A percentile compares a stretch with the other conserved stretches of the same genome.
Evolutionary conservation across 37 sponge, comb jelly and placozoan genomes (phyloP).

Genomic region (Chondrilla cf. caribensis): DNA sequence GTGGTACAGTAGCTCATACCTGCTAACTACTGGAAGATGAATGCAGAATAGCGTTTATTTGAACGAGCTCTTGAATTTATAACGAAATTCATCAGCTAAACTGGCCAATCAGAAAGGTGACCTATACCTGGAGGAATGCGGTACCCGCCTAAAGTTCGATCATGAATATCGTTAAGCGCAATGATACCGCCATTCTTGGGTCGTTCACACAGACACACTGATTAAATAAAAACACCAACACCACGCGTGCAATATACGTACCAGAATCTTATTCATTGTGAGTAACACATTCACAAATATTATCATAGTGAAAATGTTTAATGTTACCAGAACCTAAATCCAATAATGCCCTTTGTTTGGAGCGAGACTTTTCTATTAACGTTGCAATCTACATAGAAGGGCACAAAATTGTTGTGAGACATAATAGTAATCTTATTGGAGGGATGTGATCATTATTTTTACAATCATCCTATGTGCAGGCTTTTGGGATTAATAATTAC

Average conservation of each 20-base stretch:
- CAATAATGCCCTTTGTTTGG: slow-evolving; percentile 43
- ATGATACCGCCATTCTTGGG: neutral
- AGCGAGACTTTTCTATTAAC: slow-evolving; percentile 49
- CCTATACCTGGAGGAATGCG: neutral
- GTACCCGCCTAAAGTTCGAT: neutral
- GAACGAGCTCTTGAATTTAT: neutral
- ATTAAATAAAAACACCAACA: too few species aligned
- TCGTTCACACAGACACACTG: too few species aligned
- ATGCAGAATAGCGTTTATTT: neutral
- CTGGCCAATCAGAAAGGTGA: slow-evolving; percentile 5
- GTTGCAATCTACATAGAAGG: slow-evolving; percentile 61
- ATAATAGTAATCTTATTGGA: too few species aligned
- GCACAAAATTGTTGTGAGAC: too few species aligned
- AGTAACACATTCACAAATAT: slow-evolving; percentile 60
- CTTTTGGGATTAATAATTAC: too few species aligned
- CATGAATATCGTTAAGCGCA: neutral
- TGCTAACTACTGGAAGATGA: too few species aligned
- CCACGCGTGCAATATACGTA: too few species aligned
- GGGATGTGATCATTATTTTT: too few species aligned
- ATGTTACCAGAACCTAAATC: slow-evolving; percentile 39
- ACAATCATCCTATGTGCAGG: too few species aligned
- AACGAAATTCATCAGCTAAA: slow-evolving; percentile 5
- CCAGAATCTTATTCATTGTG: too few species aligned
- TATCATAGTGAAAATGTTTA: slow-evolving; percentile 49
- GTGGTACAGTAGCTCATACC: neutral